phyloP scores from a whole-genome alignment of 2,113 vertebrate species.

The Barbus barbus region DNA sequence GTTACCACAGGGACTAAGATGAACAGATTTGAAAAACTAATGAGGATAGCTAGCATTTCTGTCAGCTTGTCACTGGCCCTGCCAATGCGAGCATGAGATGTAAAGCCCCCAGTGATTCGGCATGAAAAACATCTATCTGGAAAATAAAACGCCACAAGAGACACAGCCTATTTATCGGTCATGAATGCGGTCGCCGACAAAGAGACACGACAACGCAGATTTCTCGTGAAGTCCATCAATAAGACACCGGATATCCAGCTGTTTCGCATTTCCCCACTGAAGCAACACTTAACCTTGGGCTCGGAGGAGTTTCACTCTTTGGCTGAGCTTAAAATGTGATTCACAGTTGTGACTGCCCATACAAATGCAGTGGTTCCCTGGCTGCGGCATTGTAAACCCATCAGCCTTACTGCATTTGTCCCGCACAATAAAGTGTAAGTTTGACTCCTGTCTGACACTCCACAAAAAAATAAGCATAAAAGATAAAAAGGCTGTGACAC shows the following conservation, averaged over 20 bases:
- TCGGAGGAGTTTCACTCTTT: slow-evolving; percentile 52
- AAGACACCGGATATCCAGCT: slow-evolving; percentile 44
- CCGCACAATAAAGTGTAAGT: slow-evolving; percentile 5
- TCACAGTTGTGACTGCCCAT: slow-evolving; percentile 57
- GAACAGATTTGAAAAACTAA: slow-evolving; percentile 58
- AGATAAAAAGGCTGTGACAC: slow-evolving; percentile 24
- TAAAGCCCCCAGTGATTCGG: slow-evolving; percentile 30
- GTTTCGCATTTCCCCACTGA: slow-evolving; percentile 53
- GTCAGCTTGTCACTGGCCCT: slow-evolving; percentile 41
- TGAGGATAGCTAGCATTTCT: slow-evolving; percentile 56
- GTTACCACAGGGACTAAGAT: slow-evolving; percentile 46
- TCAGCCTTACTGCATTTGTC: slow-evolving; percentile 24
- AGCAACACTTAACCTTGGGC: slow-evolving; percentile 61
- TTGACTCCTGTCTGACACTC: slow-evolving; percentile 34
- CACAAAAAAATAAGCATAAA: neutral
- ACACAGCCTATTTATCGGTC: slow-evolving; percentile 27
- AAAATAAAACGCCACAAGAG: slow-evolving; percentile 26
- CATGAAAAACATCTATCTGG: slow-evolving; percentile 28
- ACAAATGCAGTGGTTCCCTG: slow-evolving; percentile 54
- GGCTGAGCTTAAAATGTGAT: slow-evolving; percentile 61
- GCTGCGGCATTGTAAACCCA: slow-evolving; percentile 35
- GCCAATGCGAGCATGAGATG: slow-evolving; percentile 6
- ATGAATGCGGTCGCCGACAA: neutral
- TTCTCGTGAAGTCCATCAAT: slow-evolving; percentile 37
- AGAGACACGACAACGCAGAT: neutral